Conservation (phyloP, 2,797 vertebrate species). For the Galagoides demidoff region DNA sequence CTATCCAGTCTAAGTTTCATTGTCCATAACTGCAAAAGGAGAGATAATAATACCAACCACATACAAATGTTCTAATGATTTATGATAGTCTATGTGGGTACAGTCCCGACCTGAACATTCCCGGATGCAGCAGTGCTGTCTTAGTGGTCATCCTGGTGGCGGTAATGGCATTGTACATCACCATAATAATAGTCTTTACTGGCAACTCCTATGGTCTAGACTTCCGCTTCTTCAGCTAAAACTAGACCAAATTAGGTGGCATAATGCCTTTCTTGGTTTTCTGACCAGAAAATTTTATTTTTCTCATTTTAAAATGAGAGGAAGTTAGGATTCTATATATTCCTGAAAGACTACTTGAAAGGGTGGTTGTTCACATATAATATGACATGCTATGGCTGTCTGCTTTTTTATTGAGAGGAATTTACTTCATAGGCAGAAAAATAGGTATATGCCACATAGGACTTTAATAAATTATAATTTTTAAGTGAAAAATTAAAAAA, state of each 20-base stretch:
- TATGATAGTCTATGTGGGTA: not conserved
- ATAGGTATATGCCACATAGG: not conserved
- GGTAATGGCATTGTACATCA: not conserved
- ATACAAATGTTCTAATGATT: not conserved
- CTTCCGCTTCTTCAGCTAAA: not conserved
- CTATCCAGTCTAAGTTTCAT: not conserved
- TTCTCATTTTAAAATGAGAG: slow-evolving; percentile 2
- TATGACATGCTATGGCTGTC: not conserved
- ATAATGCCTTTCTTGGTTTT: not conserved
- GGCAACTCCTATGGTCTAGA: not conserved
- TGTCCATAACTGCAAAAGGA: not conserved
- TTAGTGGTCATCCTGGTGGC: not conserved
- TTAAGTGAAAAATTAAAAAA: slow-evolving; percentile 17
- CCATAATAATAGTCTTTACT: not conserved
- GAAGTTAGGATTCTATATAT: slow-evolving; percentile 1
- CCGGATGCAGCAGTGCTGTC: not conserved
- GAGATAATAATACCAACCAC: not conserved
- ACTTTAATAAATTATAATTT: not conserved
- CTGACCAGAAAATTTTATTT: not conserved
- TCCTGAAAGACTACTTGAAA: not conserved
- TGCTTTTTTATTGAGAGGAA: not conserved
- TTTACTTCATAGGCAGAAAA: not conserved
- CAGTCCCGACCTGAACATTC: not conserved
- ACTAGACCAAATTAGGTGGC: not conserved
- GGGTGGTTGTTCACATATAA: not conserved